phyloP scores from a whole-genome alignment of 2,797 vertebrate genomes.

The Arctocebus calabarensis region DNA sequence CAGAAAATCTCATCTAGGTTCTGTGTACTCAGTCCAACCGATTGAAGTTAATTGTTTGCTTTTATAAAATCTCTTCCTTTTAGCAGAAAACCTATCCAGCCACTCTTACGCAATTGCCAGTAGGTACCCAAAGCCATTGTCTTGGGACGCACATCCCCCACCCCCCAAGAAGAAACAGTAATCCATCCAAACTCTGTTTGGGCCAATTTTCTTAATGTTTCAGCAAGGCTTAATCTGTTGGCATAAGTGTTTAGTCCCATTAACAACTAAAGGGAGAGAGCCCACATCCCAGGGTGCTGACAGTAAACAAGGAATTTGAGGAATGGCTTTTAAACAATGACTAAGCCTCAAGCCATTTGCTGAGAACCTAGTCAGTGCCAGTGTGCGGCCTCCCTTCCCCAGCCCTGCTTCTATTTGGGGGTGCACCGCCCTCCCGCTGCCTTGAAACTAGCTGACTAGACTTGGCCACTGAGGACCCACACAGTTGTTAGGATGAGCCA shows the following conservation, averaged over 20 bases:
- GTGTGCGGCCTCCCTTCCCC: conserved; percentile 82
- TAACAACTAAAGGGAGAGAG: conserved; percentile 91
- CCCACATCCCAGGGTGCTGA: conserved; percentile 88
- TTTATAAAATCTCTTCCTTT: conserved; percentile 66
- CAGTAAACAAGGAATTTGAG: conserved; percentile 90
- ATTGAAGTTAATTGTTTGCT: conserved; percentile 47
- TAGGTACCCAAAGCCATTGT: conserved; percentile 85
- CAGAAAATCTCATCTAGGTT: conserved; percentile 47
- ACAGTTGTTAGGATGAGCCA: neutral
- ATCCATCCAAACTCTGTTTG: conserved; percentile 87
- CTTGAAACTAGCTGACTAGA: conserved; percentile 81
- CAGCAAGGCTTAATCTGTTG: conserved; percentile 91
- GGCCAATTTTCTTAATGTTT: conserved; percentile 90
- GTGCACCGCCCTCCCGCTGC: conserved; percentile 68
- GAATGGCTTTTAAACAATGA: conserved; percentile 88
- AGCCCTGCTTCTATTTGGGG: conserved; percentile 76
- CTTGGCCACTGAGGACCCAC: conserved; percentile 65
- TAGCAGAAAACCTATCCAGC: conserved; percentile 69
- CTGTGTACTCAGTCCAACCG: neutral
- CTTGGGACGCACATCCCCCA: conserved; percentile 80
- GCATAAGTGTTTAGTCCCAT: conserved; percentile 91
- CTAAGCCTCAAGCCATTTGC: conserved; percentile 87
- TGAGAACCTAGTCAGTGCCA: conserved; percentile 80
- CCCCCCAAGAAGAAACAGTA: conserved; percentile 85
- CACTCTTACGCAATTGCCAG: conserved; percentile 77